Evolutionary conservation across 2,113 vertebrate species (phyloP).

Genomic region (Silurus meridionalis): DNA sequence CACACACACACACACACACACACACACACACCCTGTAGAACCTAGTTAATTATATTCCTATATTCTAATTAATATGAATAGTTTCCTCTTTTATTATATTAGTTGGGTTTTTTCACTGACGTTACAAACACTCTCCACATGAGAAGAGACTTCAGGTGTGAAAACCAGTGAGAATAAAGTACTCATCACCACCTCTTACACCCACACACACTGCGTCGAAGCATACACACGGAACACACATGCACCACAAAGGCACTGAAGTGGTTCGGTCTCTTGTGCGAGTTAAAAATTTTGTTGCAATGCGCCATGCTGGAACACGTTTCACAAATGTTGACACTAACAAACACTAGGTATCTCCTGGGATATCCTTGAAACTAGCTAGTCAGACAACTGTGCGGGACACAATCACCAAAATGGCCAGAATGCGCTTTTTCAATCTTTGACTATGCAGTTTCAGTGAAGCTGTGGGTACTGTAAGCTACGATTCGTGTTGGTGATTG

Average conservation of each 20-base stretch:
- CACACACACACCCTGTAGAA: background rate
- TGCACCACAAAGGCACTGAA: background rate
- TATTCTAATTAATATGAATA: background rate
- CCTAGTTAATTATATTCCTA: constrained; percentile 9
- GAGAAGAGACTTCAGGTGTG: constrained; percentile 1
- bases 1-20: background rate
- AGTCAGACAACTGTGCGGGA: background rate
- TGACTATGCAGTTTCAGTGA: background rate
- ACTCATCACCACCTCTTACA: background rate
- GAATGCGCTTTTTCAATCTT: background rate
- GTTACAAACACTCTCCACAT: background rate
- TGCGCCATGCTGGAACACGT: background rate
- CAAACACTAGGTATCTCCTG: background rate
- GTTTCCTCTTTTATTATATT: background rate
- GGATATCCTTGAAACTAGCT: background rate
- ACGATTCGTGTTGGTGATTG: background rate
- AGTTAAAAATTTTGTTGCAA: background rate
- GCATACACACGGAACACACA: background rate
- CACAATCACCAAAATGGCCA: background rate
- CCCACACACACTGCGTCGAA: background rate
- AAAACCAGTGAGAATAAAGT: background rate
- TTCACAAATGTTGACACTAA: background rate
- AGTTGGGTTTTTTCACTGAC: background rate
- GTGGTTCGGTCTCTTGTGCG: background rate
- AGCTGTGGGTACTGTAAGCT: background rate